Evolutionary conservation across 2,797 vertebrate species (phyloP), one percentile per base, ranked within the genome.

Genomic region (Bovichtus diacanthus): DNA sequence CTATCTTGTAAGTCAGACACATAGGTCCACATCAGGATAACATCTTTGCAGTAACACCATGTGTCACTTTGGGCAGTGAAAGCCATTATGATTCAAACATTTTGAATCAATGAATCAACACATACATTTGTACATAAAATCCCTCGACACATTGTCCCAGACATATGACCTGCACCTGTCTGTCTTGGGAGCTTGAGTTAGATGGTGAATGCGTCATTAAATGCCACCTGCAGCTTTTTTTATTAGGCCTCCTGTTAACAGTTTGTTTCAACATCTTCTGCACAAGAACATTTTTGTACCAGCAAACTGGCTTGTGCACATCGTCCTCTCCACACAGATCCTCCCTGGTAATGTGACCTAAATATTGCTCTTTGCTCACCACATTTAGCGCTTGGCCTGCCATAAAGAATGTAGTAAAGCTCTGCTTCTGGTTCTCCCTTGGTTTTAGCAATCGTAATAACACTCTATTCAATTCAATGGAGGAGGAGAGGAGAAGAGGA

Each of bases 311-410:
- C 60, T 38, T 39, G n/a, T 55, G n/a, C n/a, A n/a, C n/a, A n/a
- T n/a, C n/a, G n/a, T n/a, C n/a, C n/a, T 66, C 6, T 34, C 50
- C 71, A 58, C 44, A 41, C 41, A 31, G 43, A 50, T 43, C 44
- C n/a, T 34, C 49, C 18, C 43, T 65, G 41, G 58, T 56, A 31
- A 65, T 50, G 25, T 58, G 8, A 39, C 16, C 49, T 59, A 54
- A 54, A 36, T 63, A 50, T 12, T 29, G 55, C 25, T 54, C 10
- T 46, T 55, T 62, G 31, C 21, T 55, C 38, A 56, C n/a, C 9
- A 25, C 9, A 56, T 46, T 49, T 25, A 49, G 7, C 1, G 2
- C 15, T 41, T 9, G 39, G 16, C 61, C 56, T 25, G 56, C 21
- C 49, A 38, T 21, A 21, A 60, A 16, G 12, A 46, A 46, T 9